Conservation (phyloP, 2,797 vertebrate genomes). For the Aselliscus stoliczkanus region DNA sequence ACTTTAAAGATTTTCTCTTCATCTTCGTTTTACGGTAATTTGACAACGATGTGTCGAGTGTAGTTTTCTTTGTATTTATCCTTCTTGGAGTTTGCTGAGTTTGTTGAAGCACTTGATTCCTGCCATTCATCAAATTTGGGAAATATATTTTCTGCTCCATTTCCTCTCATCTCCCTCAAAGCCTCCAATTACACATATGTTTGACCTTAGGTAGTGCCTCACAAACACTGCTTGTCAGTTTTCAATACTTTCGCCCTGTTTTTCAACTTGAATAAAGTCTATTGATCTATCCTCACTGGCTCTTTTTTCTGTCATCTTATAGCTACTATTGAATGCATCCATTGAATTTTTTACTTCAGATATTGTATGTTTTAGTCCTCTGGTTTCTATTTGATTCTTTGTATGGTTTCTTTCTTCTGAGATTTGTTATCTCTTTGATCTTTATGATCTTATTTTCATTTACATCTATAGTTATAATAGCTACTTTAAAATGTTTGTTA, state of each 20-base stretch:
- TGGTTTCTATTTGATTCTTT: not conserved
- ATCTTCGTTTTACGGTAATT: conserved; percentile 6
- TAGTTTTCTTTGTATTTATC: not conserved
- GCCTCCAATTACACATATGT: not conserved
- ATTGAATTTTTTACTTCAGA: not conserved
- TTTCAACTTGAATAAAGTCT: not conserved
- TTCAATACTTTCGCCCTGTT: not conserved
- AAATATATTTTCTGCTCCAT: not conserved
- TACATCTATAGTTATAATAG: not conserved
- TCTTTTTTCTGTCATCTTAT: not conserved
- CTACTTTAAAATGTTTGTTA: not conserved
- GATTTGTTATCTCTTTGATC: not conserved
- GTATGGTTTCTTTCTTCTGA: not conserved
- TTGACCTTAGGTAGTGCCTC: not conserved
- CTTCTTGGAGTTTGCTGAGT: not conserved
- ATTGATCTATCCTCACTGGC: not conserved
- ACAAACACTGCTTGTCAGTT: not conserved
- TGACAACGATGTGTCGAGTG: not conserved
- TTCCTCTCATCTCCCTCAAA: not conserved
- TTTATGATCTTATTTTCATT: not conserved
- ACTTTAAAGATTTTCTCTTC: not conserved
- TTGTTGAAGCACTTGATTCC: not conserved
- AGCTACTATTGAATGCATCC: not conserved
- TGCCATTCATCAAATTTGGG: not conserved
- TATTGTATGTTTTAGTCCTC: not conserved